Conservation (phyloP, 2,888 invertebrate species). For the Xestia xanthographa region DNA sequence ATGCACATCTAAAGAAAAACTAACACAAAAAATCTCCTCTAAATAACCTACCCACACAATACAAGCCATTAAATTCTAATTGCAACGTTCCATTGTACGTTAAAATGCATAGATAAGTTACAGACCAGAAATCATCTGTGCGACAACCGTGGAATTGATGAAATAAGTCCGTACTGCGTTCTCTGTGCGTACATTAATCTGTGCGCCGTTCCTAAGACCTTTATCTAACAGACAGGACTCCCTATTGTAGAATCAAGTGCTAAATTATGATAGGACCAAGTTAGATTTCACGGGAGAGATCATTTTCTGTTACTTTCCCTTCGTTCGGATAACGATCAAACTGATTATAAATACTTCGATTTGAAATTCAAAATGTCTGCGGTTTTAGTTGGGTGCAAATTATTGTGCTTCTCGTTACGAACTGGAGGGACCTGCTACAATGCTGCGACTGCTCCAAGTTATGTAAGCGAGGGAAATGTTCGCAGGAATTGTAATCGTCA, state of each 20-base stretch:
- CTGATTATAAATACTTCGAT: conserved; percentile 79
- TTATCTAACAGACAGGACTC: conserved; percentile 81
- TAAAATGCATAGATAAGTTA: conserved; percentile 76
- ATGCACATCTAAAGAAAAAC: conserved; percentile 13
- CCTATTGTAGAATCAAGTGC: conserved; percentile 83
- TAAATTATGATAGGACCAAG: conserved; percentile 85
- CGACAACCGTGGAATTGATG: conserved; percentile 75
- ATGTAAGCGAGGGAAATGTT: conserved; percentile 53
- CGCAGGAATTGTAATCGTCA: conserved; percentile 49
- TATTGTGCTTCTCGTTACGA: conserved; percentile 68
- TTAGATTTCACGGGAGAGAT: conserved; percentile 80
- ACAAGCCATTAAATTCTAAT: conserved; percentile 61
- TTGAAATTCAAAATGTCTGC: conserved; percentile 83
- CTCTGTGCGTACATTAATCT: conserved; percentile 73
- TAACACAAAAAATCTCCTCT: conserved; percentile 51
- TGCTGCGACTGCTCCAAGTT: conserved; percentile 38
- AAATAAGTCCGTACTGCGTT: conserved; percentile 69
- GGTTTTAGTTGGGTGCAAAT: conserved; percentile 72
- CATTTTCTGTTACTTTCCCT: conserved; percentile 75
- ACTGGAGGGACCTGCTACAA: conserved; percentile 63
- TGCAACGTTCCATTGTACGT: conserved; percentile 67
- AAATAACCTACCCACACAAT: conserved; percentile 57
- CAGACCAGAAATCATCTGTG: conserved; percentile 67
- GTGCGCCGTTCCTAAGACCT: conserved; percentile 71
- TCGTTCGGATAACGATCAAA: conserved; percentile 79